Base-by-base conservation (phyloP, 2,888 invertebrate species). In the Helobdella robusta region DNA sequence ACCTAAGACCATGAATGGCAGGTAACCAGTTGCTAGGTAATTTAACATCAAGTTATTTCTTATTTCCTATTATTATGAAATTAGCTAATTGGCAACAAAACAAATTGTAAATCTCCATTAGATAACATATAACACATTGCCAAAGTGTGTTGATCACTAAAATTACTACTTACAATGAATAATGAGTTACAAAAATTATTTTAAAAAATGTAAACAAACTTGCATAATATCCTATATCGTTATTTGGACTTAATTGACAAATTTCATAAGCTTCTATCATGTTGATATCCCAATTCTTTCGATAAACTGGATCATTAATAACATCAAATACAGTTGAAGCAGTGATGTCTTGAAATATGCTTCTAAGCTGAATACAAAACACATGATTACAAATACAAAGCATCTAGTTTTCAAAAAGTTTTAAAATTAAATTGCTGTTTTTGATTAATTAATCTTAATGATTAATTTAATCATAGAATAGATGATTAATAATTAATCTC, bases 171-270 rank as follows among this genome's bases (percentile, higher is more conserved):
- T n/a, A n/a, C n/a, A n/a, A n/a, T n/a, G 44, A n/a, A 40, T 15
- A 40, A 40, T 40, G 44, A 40, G n/a, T 40, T 40, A 15, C 11
- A 40, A 40, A n/a, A 15, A 40, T n/a, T 40, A 40, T 40, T 40
- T 40, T 40, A 11, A 40, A 58, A 30, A 28, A 23, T 30, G 34
- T 58, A 63, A 20, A 61, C 79, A 84, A 76, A 91, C 91, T 85
- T 70, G 91, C 87, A 81, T 92, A 92, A 78, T 92, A 92, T 48
- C 91, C 90, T 70, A 92, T 85, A 80, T 92, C 91, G 76, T 91
- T 92, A 81, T 91, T 91, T 32, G 91, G 90, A 82, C 91, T 91
- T 75, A 92, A 84, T 78, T 87, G 87, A 11, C 91, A 91, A 67
- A 92, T 89, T 78, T 91, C 91, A 74, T 86, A 86, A 0, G 89